Evolutionary conservation across 2,797 vertebrate genomes (phyloP), one percentile per base, ranked within the genome.

Genomic region (Myotis daubentonii): DNA sequence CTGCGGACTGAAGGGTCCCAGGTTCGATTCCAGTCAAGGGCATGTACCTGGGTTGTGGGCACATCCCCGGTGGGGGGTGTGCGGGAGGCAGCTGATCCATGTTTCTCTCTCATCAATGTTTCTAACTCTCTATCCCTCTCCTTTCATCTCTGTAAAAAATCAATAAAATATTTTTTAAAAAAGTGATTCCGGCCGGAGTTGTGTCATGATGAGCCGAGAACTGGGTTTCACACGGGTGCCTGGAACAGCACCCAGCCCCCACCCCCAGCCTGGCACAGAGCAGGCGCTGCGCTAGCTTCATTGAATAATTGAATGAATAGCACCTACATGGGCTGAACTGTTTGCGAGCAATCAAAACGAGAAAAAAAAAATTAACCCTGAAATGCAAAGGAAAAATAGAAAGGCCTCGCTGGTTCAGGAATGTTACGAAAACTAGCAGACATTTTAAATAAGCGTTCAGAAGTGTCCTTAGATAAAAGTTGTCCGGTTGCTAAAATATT

Each of bases 211-310:
- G 55, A 74, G 36, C 3, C 3, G 2, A 60, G 70, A 38, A 15
- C 2, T 28, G 36, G 23, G 36, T 76, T 12, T 60, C 60, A 23
- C 47, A 16, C 8, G 30, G 15, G 28, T 36, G 6, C 44, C 15
- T 0, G 0, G 10, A 23, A 20, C 5, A 23, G 41, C 4, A 1
- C 12, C 6, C 6, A 13, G 38, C 0, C 19, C 17, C 47, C 23
- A 47, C 11, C 30, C 5, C 53, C 53, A 55, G 53, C 53, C 53
- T 20, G 13, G 53, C 22, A 13, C 79, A 53, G 33, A 66, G 22
- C 22, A 25, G 38, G 44, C 8, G 10, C 4, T 19, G 49, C 33
- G 72, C 23, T 13, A 28, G 10, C 33, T 60, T 66, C 38, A 8
- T 4, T 17, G 57, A 78, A 15, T 28, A 36, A 44, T 25, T 75